Evolutionary conservation across 2,888 invertebrate species (phyloP), one percentile per base, ranked within the genome.

Genomic region (Augochlorella aurata): DNA sequence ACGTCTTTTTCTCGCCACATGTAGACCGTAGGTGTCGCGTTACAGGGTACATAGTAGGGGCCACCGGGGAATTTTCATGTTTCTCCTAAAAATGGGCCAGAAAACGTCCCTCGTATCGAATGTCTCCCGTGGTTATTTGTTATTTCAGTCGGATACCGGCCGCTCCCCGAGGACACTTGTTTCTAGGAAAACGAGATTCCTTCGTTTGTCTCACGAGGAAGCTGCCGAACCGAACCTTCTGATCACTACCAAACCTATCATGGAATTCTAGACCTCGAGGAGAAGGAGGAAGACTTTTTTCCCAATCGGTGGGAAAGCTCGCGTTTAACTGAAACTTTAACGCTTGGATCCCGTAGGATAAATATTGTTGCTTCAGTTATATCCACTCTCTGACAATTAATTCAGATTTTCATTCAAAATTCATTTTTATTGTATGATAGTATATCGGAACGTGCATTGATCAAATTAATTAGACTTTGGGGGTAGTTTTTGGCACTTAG

Each of bases 1-100:
- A 88, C 50, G 69, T 78, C 77, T 77, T 83, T 85, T 83, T 72
- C 69, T 65, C 69, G 21, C 29, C 83, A 74, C 44, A 77, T 83
- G 77, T 61, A 63, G 24, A 12, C 0, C 10, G 5, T 47, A 7
- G 16, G 47, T 18, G 38, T 88, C 88, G 74, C 50, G 58, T 87
- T 87, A 83, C 87, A 49, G 66, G 50, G 29, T 29, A n/a, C n/a
- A n/a, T n/a, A n/a, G 50, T 44, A 12, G 65, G 65, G 69, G 47
- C 75, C 74, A 52, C 82, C 68, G 68, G 29, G 21, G 18, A 29
- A 12, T 81, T 74, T 82, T 12, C 61, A 47, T 38, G 70, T 75
- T 74, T 38, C 18, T 29, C 75, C 71, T 14, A 54, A 78, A 80
- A 78, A 78, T 77, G 49, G 47, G 61, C 44, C 63, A 7, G 0